Evolutionary conservation across 2,888 invertebrate species (phyloP).

Genomic region (Bursaphelenchus okinawaensis): DNA sequence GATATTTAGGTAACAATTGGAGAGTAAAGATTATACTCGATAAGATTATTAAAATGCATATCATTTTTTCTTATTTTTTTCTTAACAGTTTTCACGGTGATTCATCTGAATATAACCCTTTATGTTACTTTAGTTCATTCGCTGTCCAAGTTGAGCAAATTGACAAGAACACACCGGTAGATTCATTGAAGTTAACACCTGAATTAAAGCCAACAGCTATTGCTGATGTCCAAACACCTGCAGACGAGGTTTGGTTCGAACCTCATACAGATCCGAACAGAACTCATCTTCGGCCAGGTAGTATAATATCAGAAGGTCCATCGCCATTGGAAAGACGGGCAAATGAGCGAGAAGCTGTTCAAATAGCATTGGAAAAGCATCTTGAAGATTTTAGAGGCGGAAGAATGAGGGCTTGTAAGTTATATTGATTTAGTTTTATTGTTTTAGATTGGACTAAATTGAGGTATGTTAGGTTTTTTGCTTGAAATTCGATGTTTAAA

Average conservation of each 20-base stretch:
- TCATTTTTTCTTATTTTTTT: no score
- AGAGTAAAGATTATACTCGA: not conserved
- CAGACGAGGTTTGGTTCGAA: not conserved
- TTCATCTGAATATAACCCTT: not conserved
- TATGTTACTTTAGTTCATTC: not conserved
- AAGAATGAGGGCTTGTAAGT: constrained; percentile 12
- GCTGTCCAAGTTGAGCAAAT: not conserved
- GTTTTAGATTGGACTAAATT: not conserved
- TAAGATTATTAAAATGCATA: no score
- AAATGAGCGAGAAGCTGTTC: constrained; percentile 7
- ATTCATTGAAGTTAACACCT: not conserved
- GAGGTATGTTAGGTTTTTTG: no score
- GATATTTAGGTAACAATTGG: not conserved
- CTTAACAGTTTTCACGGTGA: no score
- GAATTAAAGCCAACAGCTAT: not conserved
- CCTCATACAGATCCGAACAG: not conserved
- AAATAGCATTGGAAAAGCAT: not conserved
- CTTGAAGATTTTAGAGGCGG: constrained; percentile 7
- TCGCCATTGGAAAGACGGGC: not conserved
- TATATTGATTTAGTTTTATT: not conserved
- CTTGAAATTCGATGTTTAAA: no score
- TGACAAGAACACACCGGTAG: not conserved
- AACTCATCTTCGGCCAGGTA: not conserved
- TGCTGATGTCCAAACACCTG: not conserved
- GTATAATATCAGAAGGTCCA: not conserved